phyloP scores from a whole-genome alignment of 2,888 invertebrate species.

The Gonocerus acuteangulatus region DNA sequence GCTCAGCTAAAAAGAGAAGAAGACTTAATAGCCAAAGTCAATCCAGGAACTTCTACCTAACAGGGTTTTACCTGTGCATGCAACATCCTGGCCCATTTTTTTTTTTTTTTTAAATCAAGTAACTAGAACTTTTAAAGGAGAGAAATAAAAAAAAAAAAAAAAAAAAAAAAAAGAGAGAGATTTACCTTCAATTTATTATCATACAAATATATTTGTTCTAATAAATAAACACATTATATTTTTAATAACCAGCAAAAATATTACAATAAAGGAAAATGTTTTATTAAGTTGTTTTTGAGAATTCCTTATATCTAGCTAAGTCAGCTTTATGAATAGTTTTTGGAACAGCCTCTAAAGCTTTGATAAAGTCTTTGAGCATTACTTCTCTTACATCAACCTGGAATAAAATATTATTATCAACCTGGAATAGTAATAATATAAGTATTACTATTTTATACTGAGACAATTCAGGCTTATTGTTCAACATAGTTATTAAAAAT shows the following conservation, averaged over 20 bases:
- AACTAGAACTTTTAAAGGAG: no score
- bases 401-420: no score
- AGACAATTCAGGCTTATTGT: no score
- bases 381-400: conserved; percentile 30
- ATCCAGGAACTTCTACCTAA: background rate
- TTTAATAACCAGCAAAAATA: background rate
- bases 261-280: background rate
- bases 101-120: no score
- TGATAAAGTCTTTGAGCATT: conserved; percentile 26
- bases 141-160: no score
- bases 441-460: background rate
- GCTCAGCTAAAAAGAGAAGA: conserved; percentile 33
- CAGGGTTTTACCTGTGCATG: no score
- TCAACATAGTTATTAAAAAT: no score
- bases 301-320: conserved; percentile 41
- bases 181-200: no score
- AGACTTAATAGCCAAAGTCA: conserved; percentile 27
- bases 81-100: no score
- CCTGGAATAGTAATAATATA: background rate
- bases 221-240: no score
- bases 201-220: no score
- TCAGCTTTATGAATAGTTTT: conserved; percentile 22
- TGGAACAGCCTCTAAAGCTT: conserved; percentile 22
- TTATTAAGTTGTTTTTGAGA: conserved; percentile 11
- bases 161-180: no score